A percentile compares a stretch with the other conserved stretches of the same genome.
These are phyloP conservation scores for Lophura nycthemera DNA, from an alignment of 2,113 vertebrate genomes.

Conservation along the genomic window DNA sequence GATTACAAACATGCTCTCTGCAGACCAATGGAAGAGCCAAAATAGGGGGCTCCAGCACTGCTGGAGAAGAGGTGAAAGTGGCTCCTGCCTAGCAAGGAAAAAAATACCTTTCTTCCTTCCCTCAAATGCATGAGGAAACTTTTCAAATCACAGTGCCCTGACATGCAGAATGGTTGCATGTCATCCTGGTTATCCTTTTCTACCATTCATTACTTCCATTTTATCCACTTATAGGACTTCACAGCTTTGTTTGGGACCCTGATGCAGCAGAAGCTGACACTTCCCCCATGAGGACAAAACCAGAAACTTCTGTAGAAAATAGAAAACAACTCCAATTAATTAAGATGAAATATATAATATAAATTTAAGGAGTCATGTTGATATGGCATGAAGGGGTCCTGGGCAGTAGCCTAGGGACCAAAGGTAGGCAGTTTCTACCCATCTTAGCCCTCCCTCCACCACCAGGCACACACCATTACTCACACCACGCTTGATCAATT, in stretches of 20 bases:
- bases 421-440: background rate
- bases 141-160: background rate
- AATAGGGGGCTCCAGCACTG: background rate
- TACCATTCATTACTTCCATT: background rate
- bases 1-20: background rate
- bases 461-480: fast-evolving
- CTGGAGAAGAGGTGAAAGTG: background rate
- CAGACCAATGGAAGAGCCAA: background rate
- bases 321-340: background rate
- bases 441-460: fast-evolving
- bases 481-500: fast-evolving
- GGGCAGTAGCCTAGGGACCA: background rate
- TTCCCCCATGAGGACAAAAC: background rate
- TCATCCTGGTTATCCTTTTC: background rate
- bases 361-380: background rate
- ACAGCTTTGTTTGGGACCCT: background rate
- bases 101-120: background rate
- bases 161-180: background rate
- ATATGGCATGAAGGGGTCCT: background rate
- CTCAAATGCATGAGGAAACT: background rate
- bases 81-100: background rate
- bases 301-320: background rate
- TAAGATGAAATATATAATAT: background rate
- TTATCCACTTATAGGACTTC: background rate
- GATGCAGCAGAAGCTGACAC: background rate